Evolutionary conservation across 2,113 vertebrate species (phyloP).

Genomic region (Otis tarda): DNA sequence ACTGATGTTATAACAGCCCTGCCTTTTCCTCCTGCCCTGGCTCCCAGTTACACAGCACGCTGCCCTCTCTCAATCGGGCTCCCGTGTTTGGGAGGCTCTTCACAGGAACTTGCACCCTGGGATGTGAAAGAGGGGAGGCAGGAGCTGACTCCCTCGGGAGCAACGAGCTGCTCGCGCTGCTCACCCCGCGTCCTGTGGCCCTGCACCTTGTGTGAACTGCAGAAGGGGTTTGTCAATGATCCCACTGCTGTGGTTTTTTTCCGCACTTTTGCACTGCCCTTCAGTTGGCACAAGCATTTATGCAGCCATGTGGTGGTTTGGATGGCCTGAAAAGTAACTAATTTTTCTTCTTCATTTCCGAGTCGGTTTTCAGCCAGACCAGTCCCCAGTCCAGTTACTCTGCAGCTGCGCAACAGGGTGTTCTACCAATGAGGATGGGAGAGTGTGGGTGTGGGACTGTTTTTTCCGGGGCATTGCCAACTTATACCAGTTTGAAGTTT

Average conservation of each 20-base stretch:
- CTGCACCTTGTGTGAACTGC: background rate
- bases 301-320: background rate
- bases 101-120: background rate
- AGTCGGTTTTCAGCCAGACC: background rate
- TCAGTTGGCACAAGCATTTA: background rate
- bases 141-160: background rate
- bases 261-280: background rate
- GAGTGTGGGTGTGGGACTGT: background rate
- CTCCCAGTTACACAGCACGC: background rate
- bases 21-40: background rate
- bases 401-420: background rate
- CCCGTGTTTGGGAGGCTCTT: background rate
- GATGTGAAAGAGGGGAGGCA: background rate
- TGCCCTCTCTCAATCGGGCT: background rate
- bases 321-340: background rate
- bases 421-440: background rate
- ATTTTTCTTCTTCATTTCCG: background rate
- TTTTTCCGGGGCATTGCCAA: background rate
- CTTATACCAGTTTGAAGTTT: background rate
- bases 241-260: background rate
- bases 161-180: background rate
- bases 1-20: background rate
- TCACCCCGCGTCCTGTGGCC: fast-evolving
- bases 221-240: background rate
- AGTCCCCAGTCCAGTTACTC: background rate